Conservation (phyloP, 2,888 invertebrate genomes). For the Apoda limacodes region DNA sequence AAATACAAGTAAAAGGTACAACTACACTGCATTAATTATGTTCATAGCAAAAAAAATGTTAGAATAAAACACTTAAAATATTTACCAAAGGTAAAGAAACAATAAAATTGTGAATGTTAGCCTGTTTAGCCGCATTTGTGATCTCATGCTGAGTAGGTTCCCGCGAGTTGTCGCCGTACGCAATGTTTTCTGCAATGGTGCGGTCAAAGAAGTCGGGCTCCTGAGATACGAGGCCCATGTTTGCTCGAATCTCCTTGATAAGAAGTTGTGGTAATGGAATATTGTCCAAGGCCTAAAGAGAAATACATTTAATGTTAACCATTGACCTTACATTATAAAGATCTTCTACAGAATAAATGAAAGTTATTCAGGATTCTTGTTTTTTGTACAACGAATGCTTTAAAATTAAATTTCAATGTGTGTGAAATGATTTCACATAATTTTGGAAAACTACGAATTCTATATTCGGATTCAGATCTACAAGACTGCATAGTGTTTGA, state of each 20-base stretch:
- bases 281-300: conserved; percentile 33
- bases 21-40: no score
- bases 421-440: no score
- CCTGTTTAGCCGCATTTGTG: conserved; percentile 77
- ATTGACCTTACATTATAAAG: no score
- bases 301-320: no score
- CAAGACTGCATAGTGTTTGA: no score
- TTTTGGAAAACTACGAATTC: no score
- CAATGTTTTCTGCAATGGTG: conserved; percentile 86
- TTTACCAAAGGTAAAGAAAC: conserved; percentile 74
- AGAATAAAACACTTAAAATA: conserved; percentile 6
- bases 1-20: no score
- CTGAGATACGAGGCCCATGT: conserved; percentile 56
- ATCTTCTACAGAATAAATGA: no score
- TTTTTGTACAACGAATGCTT: no score
- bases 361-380: no score
- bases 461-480: no score
- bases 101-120: conserved; percentile 86
- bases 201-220: conserved; percentile 88
- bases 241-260: conserved; percentile 79
- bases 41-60: background rate
- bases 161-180: conserved; percentile 82
- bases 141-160: conserved; percentile 74
- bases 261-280: conserved; percentile 37
- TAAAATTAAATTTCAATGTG: no score